phyloP scores from a whole-genome alignment of 2,797 vertebrate species.

The Novumbra hubbsi region DNA sequence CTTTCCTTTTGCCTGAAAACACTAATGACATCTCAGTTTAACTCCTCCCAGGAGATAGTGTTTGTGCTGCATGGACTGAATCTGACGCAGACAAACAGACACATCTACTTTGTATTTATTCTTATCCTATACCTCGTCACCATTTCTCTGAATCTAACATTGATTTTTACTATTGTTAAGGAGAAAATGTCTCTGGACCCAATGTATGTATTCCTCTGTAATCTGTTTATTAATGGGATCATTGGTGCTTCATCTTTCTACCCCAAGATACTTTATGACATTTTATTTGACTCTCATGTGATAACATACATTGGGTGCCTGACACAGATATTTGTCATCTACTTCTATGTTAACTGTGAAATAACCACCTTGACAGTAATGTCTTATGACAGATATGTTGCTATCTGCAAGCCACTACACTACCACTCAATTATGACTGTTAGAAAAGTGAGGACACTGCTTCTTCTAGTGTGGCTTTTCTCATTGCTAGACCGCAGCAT shows the following conservation, averaged over 20 bases:
- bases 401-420: no score
- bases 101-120: no score
- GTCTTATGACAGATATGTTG: no score
- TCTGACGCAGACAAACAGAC: no score
- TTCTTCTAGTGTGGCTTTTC: no score
- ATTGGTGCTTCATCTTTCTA: slow-evolving; percentile 57
- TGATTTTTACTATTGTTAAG: slow-evolving; percentile 47
- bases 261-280: no score
- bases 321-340: slow-evolving; percentile 48
- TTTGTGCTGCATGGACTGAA: slow-evolving; percentile 62
- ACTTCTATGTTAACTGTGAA: slow-evolving; percentile 55
- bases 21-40: neutral
- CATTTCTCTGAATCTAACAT: slow-evolving; percentile 54
- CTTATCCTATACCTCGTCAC: slow-evolving; percentile 68
- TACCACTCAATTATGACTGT: no score
- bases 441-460: no score
- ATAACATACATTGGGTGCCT: no score
- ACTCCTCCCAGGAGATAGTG: slow-evolving; percentile 17
- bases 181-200: slow-evolving; percentile 59
- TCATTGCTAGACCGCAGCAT: no score
- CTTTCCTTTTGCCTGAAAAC: neutral
- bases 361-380: slow-evolving; percentile 57
- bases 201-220: slow-evolving; percentile 63
- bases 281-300: no score
- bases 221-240: slow-evolving; percentile 59